Percentiles rank a stretch among this genome's conserved stretches.
phyloP scores from a whole-genome alignment of 2,888 invertebrate species.

The Agonopterix alstromeriana region DNA sequence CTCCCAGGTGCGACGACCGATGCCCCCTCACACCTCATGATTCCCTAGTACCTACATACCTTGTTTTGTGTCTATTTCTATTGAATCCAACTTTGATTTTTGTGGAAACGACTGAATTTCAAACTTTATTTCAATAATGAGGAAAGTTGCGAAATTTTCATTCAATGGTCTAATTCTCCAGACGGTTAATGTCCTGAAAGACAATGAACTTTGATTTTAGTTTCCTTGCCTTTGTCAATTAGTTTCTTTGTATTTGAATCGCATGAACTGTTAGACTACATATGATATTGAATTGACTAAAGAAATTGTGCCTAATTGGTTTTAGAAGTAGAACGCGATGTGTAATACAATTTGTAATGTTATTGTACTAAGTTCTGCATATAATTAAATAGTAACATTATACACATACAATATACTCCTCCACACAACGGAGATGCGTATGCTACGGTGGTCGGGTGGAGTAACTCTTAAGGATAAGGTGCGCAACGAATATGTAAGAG shows the following conservation, averaged over 20 bases:
- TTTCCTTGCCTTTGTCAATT: constrained; percentile 2
- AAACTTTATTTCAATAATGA: constrained; percentile 2
- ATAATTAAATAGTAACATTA: no score
- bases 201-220: constrained; percentile 9
- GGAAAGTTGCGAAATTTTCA: constrained; percentile 3
- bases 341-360: no score
- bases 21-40: constrained; percentile 40
- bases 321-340: no score
- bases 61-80: background rate
- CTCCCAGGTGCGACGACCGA: constrained; percentile 69
- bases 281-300: no score
- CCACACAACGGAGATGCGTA: no score
- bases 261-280: background rate
- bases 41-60: background rate
- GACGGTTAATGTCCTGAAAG: constrained; percentile 8
- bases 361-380: no score
- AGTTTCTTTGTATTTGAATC: background rate
- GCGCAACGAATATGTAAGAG: no score
- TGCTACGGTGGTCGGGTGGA: no score
- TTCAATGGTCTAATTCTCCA: constrained; percentile 3
- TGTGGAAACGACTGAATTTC: background rate
- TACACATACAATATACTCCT: no score
- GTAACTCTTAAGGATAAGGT: no score
- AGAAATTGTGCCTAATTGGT: no score
- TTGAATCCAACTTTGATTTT: background rate